Conservation (phyloP, 2,113 vertebrate genomes). For the Gopherus evgoodei region DNA sequence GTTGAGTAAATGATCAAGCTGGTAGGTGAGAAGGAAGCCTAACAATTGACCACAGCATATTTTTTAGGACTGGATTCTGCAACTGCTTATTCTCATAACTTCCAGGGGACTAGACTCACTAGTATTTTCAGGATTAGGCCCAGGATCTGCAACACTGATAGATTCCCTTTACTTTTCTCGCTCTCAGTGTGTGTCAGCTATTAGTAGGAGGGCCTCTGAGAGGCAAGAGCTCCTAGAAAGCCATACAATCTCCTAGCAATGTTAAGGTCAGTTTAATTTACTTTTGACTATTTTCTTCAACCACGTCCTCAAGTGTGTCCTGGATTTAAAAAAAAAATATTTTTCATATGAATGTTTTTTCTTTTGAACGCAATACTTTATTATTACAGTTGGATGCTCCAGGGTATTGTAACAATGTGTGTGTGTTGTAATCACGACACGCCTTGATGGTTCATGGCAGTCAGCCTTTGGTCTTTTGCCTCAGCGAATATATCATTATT, state of each 20-base stretch:
- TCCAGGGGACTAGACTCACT: neutral
- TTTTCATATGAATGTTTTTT: neutral
- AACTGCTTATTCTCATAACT: neutral
- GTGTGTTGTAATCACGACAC: neutral
- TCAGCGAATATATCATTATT: neutral
- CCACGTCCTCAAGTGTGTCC: neutral
- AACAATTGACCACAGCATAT: neutral
- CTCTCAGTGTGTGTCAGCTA: accelerated
- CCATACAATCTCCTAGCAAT: neutral
- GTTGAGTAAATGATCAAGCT: neutral
- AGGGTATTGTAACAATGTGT: neutral
- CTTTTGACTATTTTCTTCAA: neutral
- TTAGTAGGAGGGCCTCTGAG: accelerated
- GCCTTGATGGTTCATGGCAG: neutral
- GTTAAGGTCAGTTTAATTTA: neutral
- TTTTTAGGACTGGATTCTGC: neutral
- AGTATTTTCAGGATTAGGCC: neutral
- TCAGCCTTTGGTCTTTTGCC: neutral
- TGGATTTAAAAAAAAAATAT: neutral
- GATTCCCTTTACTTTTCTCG: neutral
- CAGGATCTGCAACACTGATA: neutral
- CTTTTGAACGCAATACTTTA: neutral
- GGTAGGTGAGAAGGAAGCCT: neutral
- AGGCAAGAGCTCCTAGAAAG: neutral
- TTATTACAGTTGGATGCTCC: neutral